A percentile compares a stretch with the other conserved stretches of the same genome.
phyloP scores from a whole-genome alignment of 2,113 vertebrate species.

The Eulemur rufifrons region DNA sequence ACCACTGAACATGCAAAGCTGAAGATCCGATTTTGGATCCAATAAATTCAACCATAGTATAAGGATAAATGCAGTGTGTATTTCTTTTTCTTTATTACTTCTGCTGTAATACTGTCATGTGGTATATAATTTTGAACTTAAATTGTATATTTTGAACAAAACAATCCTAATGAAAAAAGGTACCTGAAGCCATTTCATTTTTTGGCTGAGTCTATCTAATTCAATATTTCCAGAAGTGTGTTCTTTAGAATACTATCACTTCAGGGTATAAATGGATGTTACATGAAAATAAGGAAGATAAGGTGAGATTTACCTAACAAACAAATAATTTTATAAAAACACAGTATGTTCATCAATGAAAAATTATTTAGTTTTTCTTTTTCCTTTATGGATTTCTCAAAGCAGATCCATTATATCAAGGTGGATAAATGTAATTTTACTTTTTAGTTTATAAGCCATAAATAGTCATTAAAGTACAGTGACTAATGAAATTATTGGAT shows the following conservation, averaged over 20 bases:
- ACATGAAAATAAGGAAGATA: background rate
- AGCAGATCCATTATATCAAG: background rate
- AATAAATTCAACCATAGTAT: background rate
- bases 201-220: background rate
- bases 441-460: background rate
- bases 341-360: background rate
- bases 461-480: slow-evolving; percentile 9
- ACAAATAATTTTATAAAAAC: background rate
- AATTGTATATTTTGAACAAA: background rate
- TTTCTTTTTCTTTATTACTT: background rate
- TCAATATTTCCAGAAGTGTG: background rate
- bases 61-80: background rate
- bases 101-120: background rate
- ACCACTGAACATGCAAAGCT: background rate
- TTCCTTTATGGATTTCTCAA: slow-evolving; percentile 24
- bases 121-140: background rate
- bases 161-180: slow-evolving; percentile 9
- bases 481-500: slow-evolving; percentile 27
- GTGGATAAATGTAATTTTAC: background rate
- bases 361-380: background rate
- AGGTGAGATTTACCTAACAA: background rate
- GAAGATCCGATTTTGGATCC: background rate
- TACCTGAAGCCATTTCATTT: background rate
- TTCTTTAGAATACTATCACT: background rate
- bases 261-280: background rate